Conservation (phyloP, 2,113 vertebrate species). For the Phalacrocorax carbo region DNA sequence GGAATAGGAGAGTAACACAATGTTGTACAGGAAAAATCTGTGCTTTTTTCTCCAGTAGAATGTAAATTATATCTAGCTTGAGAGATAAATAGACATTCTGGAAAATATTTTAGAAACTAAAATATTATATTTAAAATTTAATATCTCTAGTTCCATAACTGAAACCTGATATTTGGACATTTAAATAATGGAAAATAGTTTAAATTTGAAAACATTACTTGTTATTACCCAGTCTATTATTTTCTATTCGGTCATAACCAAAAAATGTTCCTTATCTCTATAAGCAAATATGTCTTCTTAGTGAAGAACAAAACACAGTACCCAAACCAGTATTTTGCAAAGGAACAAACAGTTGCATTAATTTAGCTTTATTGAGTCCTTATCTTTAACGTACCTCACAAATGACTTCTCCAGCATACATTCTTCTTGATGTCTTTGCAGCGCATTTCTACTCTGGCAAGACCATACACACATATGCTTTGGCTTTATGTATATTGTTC, state of each 20-base stretch:
- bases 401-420: background rate
- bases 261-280: background rate
- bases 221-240: background rate
- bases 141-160: background rate
- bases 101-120: background rate
- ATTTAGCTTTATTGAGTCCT: background rate
- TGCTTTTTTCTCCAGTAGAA: background rate
- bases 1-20: background rate
- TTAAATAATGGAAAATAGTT: background rate
- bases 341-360: background rate
- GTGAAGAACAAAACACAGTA: background rate
- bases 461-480: background rate
- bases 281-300: background rate
- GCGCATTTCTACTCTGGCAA: conserved; percentile 26
- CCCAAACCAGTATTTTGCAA: background rate
- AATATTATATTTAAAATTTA: background rate
- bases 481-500: conserved; percentile 12
- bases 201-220: background rate
- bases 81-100: background rate
- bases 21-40: background rate
- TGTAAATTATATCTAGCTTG: background rate
- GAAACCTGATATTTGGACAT: background rate
- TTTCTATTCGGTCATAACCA: background rate
- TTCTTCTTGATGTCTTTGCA: background rate
- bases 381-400: conserved; percentile 67